phyloP scores from a whole-genome alignment of 2,113 vertebrate species.

The Uria lomvia region DNA sequence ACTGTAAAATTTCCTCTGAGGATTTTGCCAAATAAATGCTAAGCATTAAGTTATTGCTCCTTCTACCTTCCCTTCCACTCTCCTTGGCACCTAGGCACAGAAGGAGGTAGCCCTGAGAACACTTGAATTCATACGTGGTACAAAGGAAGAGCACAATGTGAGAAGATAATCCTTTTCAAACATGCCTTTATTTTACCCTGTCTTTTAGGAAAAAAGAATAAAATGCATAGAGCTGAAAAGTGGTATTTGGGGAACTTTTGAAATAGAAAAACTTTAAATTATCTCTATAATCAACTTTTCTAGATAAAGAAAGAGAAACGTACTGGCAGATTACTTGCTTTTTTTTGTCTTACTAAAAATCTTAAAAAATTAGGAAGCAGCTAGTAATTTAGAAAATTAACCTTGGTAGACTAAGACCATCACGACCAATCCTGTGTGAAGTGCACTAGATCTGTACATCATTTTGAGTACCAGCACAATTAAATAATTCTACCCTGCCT shows the following conservation, averaged over 20 bases:
- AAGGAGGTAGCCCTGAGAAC: neutral
- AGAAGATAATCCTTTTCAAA: neutral
- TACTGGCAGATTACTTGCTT: neutral
- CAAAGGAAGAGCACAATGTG: neutral
- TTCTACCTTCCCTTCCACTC: neutral
- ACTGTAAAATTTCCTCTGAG: neutral
- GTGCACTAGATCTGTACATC: neutral
- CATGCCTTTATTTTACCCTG: neutral
- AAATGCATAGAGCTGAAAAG: neutral
- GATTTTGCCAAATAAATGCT: neutral
- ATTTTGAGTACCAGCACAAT: neutral
- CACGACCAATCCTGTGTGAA: neutral
- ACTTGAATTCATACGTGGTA: neutral
- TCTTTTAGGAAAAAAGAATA: neutral
- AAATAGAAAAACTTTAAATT: neutral
- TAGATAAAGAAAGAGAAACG: neutral
- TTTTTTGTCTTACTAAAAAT: neutral
- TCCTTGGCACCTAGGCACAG: neutral
- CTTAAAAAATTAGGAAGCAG: neutral
- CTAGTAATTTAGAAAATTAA: neutral
- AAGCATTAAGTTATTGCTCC: neutral
- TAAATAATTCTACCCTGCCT: neutral
- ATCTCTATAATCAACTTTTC: neutral
- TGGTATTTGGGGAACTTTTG: neutral
- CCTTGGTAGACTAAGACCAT: neutral